These are phyloP conservation scores for Bombus pascuorum DNA, from an alignment of 1,140 invertebrate species.

Conservation along the genomic window DNA sequence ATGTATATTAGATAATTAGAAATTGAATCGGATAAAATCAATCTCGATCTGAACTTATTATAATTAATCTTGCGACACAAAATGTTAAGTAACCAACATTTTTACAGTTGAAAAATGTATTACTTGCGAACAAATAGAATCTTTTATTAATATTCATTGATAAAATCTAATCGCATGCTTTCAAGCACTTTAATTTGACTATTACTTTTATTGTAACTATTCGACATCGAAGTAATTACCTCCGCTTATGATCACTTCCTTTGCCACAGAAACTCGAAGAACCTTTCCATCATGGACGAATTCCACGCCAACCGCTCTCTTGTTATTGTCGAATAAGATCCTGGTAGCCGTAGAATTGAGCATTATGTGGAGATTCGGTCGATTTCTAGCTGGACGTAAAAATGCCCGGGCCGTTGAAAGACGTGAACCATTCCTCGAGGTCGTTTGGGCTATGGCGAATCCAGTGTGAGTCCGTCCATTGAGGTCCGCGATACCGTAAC, in stretches of 20 bases:
- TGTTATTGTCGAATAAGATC: constrained; percentile 88
- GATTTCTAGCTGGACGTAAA: constrained; percentile 89
- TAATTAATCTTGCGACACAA: background rate
- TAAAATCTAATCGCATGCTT: background rate
- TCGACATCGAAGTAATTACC: constrained; percentile 84
- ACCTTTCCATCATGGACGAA: constrained; percentile 83
- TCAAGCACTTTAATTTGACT: background rate
- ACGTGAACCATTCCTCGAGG: constrained; percentile 93
- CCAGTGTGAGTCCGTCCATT: constrained; percentile 92
- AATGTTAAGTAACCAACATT: background rate
- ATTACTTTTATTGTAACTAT: constrained; percentile 57
- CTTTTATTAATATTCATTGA: background rate
- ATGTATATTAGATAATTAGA: background rate
- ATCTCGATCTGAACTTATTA: background rate
- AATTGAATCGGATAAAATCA: background rate
- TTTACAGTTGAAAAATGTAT: background rate
- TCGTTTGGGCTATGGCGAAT: constrained; percentile 93
- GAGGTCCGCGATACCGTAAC: constrained; percentile 91
- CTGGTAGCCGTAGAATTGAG: constrained; percentile 89
- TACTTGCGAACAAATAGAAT: background rate
- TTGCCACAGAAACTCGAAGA: constrained; percentile 77
- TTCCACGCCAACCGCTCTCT: constrained; percentile 88
- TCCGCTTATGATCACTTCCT: constrained; percentile 87
- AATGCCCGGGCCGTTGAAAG: constrained; percentile 92
- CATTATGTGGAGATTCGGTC: constrained; percentile 90